Conservation (phyloP, 1,140 invertebrate species). For the Phenacoccus solenopsis region DNA sequence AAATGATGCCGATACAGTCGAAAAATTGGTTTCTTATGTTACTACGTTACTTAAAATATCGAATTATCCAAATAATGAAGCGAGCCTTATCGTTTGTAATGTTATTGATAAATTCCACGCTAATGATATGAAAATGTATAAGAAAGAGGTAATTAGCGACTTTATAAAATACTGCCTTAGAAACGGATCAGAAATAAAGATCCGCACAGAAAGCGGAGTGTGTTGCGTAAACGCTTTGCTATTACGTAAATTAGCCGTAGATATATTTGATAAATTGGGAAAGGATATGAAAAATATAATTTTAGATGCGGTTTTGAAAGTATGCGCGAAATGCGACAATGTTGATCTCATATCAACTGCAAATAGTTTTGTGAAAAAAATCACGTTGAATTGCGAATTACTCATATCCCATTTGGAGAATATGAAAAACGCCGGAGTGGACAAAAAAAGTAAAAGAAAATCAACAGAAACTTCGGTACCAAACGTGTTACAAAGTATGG, state of each 20-base stretch:
- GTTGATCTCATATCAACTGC: neutral
- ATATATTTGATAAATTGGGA: neutral
- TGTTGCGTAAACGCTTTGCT: neutral
- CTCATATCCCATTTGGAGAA: neutral
- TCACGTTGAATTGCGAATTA: neutral
- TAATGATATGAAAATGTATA: neutral
- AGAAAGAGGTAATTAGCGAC: neutral
- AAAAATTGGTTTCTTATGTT: neutral
- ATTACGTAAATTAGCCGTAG: neutral
- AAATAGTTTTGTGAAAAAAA: slow-evolving; percentile 5
- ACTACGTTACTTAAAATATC: neutral
- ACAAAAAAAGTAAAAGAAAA: neutral
- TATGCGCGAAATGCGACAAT: neutral
- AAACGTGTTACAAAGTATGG: slow-evolving; percentile 38
- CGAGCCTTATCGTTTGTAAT: neutral
- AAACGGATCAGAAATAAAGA: neutral
- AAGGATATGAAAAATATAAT: neutral
- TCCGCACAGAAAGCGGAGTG: neutral
- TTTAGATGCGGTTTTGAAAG: neutral
- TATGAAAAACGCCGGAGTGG: neutral
- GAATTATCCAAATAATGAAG: neutral
- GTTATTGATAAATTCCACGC: neutral
- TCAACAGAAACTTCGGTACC: neutral
- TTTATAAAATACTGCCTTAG: neutral
- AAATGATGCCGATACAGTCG: neutral